phyloP scores from a whole-genome alignment of 1,140 invertebrate species.

The Galendromus occidentalis region DNA sequence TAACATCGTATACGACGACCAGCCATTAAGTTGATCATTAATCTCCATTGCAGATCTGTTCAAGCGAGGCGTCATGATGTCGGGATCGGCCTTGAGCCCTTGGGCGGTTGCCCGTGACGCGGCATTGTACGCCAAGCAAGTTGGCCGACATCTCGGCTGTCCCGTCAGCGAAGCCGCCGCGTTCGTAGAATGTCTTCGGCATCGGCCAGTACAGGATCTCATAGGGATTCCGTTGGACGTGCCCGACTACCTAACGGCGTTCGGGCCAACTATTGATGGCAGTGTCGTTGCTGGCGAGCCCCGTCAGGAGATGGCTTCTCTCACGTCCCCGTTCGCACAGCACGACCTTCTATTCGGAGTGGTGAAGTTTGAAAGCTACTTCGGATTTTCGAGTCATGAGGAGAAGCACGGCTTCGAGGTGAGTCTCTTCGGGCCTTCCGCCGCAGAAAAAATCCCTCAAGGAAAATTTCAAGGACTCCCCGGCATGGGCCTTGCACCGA shows the following conservation, averaged over 20 bases:
- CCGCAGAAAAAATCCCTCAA: too few relatives aligned
- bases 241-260: conserved; percentile 61
- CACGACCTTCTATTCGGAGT: conserved; percentile 88
- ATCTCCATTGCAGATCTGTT: conserved; percentile 22
- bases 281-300: conserved; percentile 65
- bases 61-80: conserved; percentile 25
- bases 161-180: conserved; percentile 33
- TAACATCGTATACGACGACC: too few relatives aligned
- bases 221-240: conserved; percentile 42
- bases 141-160: conserved; percentile 68
- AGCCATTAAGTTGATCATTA: neutral
- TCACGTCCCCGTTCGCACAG: conserved; percentile 14
- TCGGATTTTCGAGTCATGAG: conserved; percentile 68
- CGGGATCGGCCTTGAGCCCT: conserved; percentile 23
- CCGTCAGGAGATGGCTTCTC: conserved; percentile 17
- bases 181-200: conserved; percentile 59
- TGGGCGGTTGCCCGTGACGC: conserved; percentile 24
- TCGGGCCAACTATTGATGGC: conserved; percentile 74
- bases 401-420: conserved; percentile 69
- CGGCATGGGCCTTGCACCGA: too few relatives aligned
- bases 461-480: too few relatives aligned
- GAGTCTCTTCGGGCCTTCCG: neutral
- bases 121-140: conserved; percentile 57
- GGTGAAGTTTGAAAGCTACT: conserved; percentile 72
- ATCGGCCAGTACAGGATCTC: conserved; percentile 52